Percentiles rank a stretch among this genome's conserved stretches.
Evolutionary conservation across 2,113 vertebrate species (phyloP).

Genomic region (Lates calcarifer): DNA sequence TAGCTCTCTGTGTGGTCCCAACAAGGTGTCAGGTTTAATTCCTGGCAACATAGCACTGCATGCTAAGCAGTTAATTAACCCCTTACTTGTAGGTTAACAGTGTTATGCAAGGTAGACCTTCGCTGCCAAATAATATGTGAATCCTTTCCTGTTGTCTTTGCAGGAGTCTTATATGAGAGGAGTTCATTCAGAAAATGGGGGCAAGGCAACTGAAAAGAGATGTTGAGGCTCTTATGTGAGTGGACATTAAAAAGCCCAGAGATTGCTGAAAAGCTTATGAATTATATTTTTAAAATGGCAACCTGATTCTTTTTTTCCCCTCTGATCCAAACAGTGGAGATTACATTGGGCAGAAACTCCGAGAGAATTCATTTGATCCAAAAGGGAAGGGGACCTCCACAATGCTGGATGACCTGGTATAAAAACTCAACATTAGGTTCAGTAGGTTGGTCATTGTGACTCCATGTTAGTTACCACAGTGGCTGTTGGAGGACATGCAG

Average conservation of each 20-base stretch:
- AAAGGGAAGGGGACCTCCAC: slow-evolving; percentile 84
- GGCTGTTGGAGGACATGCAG: no score
- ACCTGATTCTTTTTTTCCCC: slow-evolving; percentile 27
- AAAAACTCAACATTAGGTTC: not conserved
- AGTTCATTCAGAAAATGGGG: slow-evolving; percentile 82
- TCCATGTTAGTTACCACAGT: not conserved
- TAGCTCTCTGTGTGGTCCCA: not conserved
- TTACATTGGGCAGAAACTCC: slow-evolving; percentile 89
- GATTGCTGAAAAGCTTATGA: not conserved
- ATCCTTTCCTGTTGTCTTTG: slow-evolving; percentile 12
- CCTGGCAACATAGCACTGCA: not conserved
- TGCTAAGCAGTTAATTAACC: slow-evolving; percentile 8
- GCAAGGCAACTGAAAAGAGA: slow-evolving; percentile 86
- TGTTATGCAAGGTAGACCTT: not conserved
- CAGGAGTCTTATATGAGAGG: not conserved
- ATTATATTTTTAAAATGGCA: not conserved
- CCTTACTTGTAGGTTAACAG: not conserved
- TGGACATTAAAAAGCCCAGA: slow-evolving; percentile 27
- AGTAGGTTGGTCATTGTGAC: not conserved
- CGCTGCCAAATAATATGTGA: not conserved
- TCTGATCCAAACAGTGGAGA: slow-evolving; percentile 82
- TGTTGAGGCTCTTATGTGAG: slow-evolving; percentile 88
- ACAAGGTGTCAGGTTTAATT: slow-evolving; percentile 38
- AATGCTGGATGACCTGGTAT: slow-evolving; percentile 90
- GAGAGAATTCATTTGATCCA: slow-evolving; percentile 90